Percentiles rank a stretch among this genome's conserved stretches.
phyloP scores from a whole-genome alignment of 2,113 vertebrate genomes.

The Kryptolebias marmoratus region DNA sequence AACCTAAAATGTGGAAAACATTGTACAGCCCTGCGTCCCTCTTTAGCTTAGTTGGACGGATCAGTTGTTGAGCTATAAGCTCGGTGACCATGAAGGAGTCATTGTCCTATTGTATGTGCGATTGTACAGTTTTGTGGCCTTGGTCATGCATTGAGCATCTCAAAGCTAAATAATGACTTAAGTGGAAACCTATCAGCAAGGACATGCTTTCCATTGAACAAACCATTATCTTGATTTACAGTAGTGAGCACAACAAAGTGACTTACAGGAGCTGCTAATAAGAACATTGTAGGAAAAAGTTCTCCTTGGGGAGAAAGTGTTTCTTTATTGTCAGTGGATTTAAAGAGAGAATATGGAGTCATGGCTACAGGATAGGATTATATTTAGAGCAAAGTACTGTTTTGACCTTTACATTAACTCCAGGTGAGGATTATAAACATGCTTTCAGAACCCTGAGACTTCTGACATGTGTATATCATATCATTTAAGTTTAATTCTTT shows the following conservation, averaged over 20 bases:
- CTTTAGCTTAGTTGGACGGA: no score
- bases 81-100: background rate
- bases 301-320: background rate
- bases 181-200: slow-evolving; percentile 17
- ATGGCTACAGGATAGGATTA: background rate
- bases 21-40: background rate
- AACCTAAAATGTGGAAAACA: background rate
- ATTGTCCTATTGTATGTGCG: no score
- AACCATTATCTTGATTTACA: slow-evolving; percentile 29
- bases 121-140: background rate
- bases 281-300: background rate
- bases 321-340: background rate
- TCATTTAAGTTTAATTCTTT: no score
- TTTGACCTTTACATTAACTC: no score
- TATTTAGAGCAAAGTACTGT: no score
- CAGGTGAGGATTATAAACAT: no score
- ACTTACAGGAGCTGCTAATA: background rate
- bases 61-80: background rate
- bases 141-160: background rate
- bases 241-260: slow-evolving; percentile 16
- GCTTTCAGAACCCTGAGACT: no score
- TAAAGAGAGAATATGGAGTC: background rate
- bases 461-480: no score
- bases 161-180: slow-evolving; percentile 9
- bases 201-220: slow-evolving; percentile 15